These are phyloP conservation scores for Rousettus madagascariensis DNA, from an alignment of 2,797 vertebrate genomes.

Conservation along the genomic window DNA sequence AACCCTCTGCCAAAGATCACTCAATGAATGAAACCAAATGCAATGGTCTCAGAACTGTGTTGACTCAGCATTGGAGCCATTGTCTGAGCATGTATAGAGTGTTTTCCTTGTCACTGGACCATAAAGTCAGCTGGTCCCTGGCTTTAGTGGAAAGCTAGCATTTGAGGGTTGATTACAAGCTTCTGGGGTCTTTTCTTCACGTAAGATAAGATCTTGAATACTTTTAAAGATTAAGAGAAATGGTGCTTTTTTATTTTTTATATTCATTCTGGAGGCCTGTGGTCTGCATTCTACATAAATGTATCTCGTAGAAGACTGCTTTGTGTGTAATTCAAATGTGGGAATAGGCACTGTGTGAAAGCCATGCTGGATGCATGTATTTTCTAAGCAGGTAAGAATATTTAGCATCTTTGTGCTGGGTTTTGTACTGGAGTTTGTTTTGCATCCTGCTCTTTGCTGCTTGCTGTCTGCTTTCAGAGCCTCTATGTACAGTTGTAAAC, in stretches of 20 bases:
- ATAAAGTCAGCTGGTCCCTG: conserved; percentile 3
- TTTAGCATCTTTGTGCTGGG: background rate
- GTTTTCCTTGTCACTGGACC: conserved; percentile 34
- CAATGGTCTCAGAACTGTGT: background rate
- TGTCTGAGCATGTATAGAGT: background rate
- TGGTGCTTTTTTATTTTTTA: conserved; percentile 18
- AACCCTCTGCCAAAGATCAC: conserved; percentile 48
- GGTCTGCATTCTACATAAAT: background rate
- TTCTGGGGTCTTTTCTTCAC: background rate
- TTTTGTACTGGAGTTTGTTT: background rate
- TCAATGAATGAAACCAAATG: conserved; percentile 23
- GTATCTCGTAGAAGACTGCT: background rate
- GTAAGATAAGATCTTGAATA: background rate
- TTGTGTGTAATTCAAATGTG: background rate
- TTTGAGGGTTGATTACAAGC: background rate
- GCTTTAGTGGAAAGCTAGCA: background rate
- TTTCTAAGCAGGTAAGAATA: background rate
- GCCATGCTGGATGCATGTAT: background rate
- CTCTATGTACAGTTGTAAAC: background rate
- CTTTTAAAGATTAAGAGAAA: conserved; percentile 42
- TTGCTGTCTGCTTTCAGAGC: background rate
- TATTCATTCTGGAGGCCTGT: background rate
- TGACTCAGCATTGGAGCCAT: background rate
- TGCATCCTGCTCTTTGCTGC: background rate
- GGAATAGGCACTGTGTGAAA: background rate